A percentile compares a stretch with the other conserved stretches of the same genome.
Evolutionary conservation across 2,113 vertebrate species (phyloP).

Genomic region (Sander lucioperca): DNA sequence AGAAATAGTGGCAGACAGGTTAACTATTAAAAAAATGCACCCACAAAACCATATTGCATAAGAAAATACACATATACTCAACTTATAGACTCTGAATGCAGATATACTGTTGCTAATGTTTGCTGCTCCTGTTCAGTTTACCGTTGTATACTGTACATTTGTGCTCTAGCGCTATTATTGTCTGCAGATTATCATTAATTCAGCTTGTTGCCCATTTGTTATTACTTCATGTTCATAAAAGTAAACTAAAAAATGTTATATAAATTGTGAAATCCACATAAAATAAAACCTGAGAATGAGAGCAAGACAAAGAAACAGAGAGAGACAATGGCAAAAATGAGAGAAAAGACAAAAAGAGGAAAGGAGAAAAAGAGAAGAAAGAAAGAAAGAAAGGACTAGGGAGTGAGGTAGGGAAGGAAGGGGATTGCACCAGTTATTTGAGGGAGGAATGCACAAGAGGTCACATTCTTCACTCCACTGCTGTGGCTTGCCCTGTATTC

Average conservation of each 20-base stretch:
- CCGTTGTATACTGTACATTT: background rate
- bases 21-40: background rate
- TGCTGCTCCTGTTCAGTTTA: background rate
- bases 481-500: constrained; percentile 74
- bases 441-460: constrained; percentile 80
- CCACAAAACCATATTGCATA: background rate
- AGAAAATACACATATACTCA: background rate
- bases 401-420: constrained; percentile 1
- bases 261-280: background rate
- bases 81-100: background rate
- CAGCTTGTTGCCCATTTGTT: background rate
- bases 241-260: background rate
- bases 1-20: background rate
- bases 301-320: constrained; percentile 10
- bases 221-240: constrained; percentile 7
- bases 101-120: background rate
- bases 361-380: background rate
- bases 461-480: constrained; percentile 80
- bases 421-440: constrained; percentile 75
- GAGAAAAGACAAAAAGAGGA: constrained; percentile 7
- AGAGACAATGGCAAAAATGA: background rate
- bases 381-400: background rate
- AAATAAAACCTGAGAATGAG: background rate
- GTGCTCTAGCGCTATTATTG: background rate
- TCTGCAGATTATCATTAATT: constrained; percentile 13